These are phyloP conservation scores for Parazoanthus darwini DNA, from an alignment of 92 coral and sea anemone genomes.

Conservation along the genomic window DNA sequence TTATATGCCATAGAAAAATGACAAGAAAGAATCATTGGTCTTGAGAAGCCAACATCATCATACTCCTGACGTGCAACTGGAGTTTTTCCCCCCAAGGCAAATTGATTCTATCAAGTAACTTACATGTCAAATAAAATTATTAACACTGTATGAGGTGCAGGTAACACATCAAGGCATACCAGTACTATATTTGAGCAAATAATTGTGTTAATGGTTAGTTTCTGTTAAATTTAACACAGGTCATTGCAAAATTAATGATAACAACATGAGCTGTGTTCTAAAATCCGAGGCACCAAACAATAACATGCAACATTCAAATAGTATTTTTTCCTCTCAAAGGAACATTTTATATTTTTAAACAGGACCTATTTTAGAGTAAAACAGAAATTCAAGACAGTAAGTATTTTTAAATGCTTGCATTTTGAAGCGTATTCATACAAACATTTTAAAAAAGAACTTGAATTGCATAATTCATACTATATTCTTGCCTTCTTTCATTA, in stretches of 20 bases:
- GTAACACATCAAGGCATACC: not conserved
- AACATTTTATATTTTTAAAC: not conserved
- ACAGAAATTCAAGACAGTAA: not conserved
- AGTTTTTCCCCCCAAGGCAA: not conserved
- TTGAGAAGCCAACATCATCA: not conserved
- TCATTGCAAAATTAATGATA: no score
- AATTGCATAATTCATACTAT: slow-evolving; percentile 18
- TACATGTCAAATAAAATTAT: not conserved
- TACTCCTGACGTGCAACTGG: not conserved
- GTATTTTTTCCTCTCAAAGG: no score
- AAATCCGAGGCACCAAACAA: not conserved
- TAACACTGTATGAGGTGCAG: not conserved
- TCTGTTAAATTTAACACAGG: not conserved
- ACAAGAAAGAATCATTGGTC: no score
- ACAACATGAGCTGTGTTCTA: not conserved
- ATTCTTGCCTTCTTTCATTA: slow-evolving; percentile 15
- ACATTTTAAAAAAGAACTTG: slow-evolving; percentile 19
- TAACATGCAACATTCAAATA: no score
- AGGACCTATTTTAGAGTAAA: not conserved
- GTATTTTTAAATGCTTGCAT: not conserved
- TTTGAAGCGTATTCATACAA: not conserved
- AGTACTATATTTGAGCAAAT: not conserved
- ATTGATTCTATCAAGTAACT: no score
- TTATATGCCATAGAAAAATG: not conserved
- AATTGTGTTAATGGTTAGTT: no score